Evolutionary conservation across 2,888 invertebrate genomes (phyloP).

Genomic region (Antitype chi): DNA sequence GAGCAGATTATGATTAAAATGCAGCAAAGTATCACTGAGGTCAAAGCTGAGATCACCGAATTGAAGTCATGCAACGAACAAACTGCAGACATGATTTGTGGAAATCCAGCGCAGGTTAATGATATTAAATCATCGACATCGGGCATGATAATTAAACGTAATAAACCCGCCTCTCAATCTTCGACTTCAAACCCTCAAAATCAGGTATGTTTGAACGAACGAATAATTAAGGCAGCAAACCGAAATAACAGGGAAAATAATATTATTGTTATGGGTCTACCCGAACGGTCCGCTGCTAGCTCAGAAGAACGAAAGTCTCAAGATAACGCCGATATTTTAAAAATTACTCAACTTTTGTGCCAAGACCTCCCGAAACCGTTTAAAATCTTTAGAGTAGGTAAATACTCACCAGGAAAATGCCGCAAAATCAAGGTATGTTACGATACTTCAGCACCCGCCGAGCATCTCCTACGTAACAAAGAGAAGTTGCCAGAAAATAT

Average conservation of each 20-base stretch:
- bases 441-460: not conserved
- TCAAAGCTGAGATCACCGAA: constrained; percentile 10
- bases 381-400: not conserved
- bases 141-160: not conserved
- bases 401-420: not conserved
- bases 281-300: not conserved
- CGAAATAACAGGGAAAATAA: constrained; percentile 4
- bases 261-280: constrained; percentile 6
- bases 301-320: too few relatives aligned
- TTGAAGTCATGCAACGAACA: not conserved
- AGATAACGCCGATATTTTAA: too few relatives aligned
- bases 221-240: constrained; percentile 6
- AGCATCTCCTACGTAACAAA: too few relatives aligned
- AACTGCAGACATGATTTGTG: too few relatives aligned
- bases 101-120: not conserved
- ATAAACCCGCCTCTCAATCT: not conserved
- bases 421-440: not conserved
- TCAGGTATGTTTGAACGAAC: not conserved
- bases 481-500: too few relatives aligned
- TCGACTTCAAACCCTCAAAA: not conserved
- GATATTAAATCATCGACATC: constrained; percentile 14
- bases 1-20: constrained; percentile 23
- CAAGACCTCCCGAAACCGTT: not conserved
- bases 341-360: not conserved
- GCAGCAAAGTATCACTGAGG: constrained; percentile 11